Percentiles rank a stretch among this genome's conserved stretches.
phyloP scores from a whole-genome alignment of 2,888 invertebrate genomes.

The Trachelus iudaicus region DNA sequence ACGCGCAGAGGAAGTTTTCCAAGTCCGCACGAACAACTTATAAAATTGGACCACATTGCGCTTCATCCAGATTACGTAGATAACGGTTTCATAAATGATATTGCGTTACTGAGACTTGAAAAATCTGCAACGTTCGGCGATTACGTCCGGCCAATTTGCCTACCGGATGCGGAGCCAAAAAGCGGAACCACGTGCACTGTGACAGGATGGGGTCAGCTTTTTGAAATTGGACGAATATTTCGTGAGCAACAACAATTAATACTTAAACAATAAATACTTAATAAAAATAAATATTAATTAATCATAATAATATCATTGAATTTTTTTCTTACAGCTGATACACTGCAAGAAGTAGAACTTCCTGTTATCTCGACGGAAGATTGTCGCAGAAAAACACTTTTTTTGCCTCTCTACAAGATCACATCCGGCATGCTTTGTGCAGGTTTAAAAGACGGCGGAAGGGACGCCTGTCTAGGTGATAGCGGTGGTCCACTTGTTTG shows the following conservation, averaged over 20 bases:
- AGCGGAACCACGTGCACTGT: constrained; percentile 80
- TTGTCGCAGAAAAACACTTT: constrained; percentile 79
- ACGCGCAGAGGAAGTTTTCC: constrained; percentile 78
- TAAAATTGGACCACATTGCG: constrained; percentile 74
- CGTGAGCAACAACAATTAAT: constrained; percentile 70
- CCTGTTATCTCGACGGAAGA: constrained; percentile 83
- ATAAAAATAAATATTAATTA: constrained; percentile 9
- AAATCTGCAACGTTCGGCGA: constrained; percentile 72
- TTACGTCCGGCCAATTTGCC: constrained; percentile 74
- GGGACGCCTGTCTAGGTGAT: constrained; percentile 85
- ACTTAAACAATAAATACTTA: not conserved
- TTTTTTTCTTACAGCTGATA: constrained; percentile 73
- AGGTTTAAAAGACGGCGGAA: constrained; percentile 81
- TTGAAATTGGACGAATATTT: constrained; percentile 82
- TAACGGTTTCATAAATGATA: constrained; percentile 82
- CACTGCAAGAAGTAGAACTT: constrained; percentile 83
- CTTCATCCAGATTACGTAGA: constrained; percentile 82
- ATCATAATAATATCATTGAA: not conserved
- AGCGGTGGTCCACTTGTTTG: constrained; percentile 85
- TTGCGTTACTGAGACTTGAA: constrained; percentile 75
- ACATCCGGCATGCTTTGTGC: constrained; percentile 88
- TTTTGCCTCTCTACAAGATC: constrained; percentile 79
- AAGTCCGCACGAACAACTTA: constrained; percentile 80
- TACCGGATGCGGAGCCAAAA: constrained; percentile 73
- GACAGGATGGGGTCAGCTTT: constrained; percentile 85